A percentile compares a stretch with the other conserved stretches of the same genome.
phyloP scores from a whole-genome alignment of 1,140 invertebrate genomes.

The Scylla paramamosain region DNA sequence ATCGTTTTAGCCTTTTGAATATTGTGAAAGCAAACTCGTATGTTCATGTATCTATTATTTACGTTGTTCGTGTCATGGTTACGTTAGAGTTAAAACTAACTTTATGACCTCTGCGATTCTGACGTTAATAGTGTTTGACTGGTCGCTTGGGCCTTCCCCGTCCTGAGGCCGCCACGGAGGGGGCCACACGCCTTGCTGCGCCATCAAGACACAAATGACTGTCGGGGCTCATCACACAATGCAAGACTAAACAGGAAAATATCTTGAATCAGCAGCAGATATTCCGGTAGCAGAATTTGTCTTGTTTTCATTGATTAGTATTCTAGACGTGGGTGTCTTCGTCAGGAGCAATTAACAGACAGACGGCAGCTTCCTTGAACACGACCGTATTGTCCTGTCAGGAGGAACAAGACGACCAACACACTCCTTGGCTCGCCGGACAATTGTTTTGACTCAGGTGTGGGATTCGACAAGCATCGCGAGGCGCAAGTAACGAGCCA shows the following conservation, averaged over 20 bases:
- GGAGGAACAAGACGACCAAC: not conserved
- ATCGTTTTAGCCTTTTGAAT: not conserved
- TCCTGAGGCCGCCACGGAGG: not conserved
- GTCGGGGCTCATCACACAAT: not conserved
- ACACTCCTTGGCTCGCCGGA: not conserved
- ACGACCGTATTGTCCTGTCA: not conserved
- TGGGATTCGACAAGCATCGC: no score
- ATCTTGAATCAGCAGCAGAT: not conserved
- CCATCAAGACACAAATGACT: not conserved
- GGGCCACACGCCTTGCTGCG: not conserved
- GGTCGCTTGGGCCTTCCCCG: not conserved
- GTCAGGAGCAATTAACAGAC: not conserved
- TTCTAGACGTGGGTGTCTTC: not conserved
- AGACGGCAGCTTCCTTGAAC: not conserved
- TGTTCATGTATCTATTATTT: not conserved
- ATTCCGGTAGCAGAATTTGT: constrained; percentile 21
- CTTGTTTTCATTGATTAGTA: not conserved
- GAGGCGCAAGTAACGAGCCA: not conserved
- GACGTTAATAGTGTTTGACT: not conserved
- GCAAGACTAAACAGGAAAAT: not conserved
- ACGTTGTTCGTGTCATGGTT: not conserved
- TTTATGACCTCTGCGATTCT: not conserved
- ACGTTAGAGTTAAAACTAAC: not conserved
- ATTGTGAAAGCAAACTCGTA: not conserved
- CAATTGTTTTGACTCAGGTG: not conserved